Base-by-base conservation (phyloP, 2,113 vertebrate species). In the Chascanopsetta lugubris region DNA sequence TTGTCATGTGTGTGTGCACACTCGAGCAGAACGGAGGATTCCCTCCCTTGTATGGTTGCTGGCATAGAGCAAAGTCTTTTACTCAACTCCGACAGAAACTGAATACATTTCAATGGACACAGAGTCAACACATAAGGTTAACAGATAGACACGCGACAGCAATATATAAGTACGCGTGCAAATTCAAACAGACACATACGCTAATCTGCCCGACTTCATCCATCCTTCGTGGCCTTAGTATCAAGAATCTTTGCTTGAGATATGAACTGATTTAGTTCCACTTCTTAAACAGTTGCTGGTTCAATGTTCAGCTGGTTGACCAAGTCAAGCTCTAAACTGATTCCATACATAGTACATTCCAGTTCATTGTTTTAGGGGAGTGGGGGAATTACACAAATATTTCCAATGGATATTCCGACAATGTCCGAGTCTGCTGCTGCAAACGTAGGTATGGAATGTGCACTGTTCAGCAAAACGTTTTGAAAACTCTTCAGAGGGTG, bases 41-140 rank as follows among this genome's bases (percentile, higher is more conserved):
- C 72, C 62, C 68, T 76, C 86, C 72, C 82, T 82, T 54, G 38
- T 72, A 77, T 1, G 32, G 45, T 71, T 69, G 53, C 68, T 81
- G 84, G 80, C 70, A 29, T 29, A 0, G 4, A 56, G 61, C 72
- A 79, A 77, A 69, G 56, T 45, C 32, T 70, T 74, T 75, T 60
- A 55, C 77, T 78, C 60, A 18, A 21, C 63, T 69, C 42, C 77
- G 72, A 81, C 50, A 63, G 61, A 87, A 56, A 45, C 36, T 22
- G 22, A 56, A 71, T 45, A 40, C 29, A 72, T 78, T 68, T 73
- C 36, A 72, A 30, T 40, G 5, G 21, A 12, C 11, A 3, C 50
- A 53, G 26, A 72, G 40, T n/a, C n/a, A 43, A 30, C 22, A 43
- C 21, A 50, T 66, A 42, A 17, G 30, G 12, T 12, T 60, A 49